These are phyloP conservation scores for Scrobipalpa costella DNA, from an alignment of 2,888 invertebrate species.

Conservation along the genomic window DNA sequence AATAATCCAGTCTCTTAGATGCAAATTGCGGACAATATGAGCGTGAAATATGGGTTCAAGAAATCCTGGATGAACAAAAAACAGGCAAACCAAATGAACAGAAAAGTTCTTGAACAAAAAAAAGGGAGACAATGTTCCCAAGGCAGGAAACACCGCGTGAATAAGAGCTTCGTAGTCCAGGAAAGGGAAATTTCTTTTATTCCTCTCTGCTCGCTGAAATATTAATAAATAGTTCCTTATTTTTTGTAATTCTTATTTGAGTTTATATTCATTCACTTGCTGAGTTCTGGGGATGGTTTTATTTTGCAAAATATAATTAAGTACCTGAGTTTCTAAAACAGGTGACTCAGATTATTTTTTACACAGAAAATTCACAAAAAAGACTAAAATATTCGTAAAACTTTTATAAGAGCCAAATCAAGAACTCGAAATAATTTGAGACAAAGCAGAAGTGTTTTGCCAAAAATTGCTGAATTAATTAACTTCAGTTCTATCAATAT, in stretches of 20 bases:
- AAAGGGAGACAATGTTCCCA: constrained; percentile 47
- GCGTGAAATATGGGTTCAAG: constrained; percentile 79
- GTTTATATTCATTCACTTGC: neutral
- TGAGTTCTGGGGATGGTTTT: neutral
- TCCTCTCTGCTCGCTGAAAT: constrained; percentile 39
- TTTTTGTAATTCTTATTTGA: constrained; percentile 19
- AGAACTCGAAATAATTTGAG: neutral
- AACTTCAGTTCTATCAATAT: constrained; percentile 30
- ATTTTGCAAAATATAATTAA: too few species aligned
- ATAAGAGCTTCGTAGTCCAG: constrained; percentile 59
- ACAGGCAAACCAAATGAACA: constrained; percentile 72
- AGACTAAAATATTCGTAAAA: too few species aligned
- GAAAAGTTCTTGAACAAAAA: constrained; percentile 62
- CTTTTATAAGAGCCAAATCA: neutral
- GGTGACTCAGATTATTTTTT: too few species aligned
- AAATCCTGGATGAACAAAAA: constrained; percentile 74
- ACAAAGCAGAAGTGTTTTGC: constrained; percentile 3
- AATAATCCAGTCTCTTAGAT: constrained; percentile 39
- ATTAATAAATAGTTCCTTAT: constrained; percentile 29
- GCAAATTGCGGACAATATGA: constrained; percentile 75
- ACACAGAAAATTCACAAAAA: too few species aligned
- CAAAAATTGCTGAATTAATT: constrained; percentile 27
- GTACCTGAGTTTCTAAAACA: too few species aligned
- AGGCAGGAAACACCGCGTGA: constrained; percentile 75
- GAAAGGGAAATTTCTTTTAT: constrained; percentile 37